Evolutionary conservation across 2,888 invertebrate genomes (phyloP).

Genomic region (Apotomis turbidana): DNA sequence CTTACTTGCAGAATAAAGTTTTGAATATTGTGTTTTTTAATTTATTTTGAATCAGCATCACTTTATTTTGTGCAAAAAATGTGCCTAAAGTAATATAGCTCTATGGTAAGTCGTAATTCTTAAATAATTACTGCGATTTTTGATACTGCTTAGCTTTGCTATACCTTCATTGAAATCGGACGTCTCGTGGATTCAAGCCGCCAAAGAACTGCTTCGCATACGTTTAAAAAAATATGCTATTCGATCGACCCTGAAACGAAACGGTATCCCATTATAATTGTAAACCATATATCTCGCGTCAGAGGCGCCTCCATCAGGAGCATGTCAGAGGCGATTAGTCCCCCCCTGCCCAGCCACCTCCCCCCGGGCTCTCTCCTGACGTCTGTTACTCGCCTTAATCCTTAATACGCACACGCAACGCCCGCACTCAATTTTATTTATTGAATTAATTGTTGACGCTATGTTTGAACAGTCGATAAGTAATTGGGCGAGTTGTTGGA

Average conservation of each 20-base stretch:
- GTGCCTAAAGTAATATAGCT: too few species aligned
- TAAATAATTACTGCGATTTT: too few species aligned
- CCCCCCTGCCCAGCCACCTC: conserved; percentile 47
- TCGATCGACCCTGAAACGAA: background rate
- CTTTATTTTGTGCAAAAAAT: too few species aligned
- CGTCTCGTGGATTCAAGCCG: background rate
- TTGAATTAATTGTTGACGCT: conserved; percentile 58
- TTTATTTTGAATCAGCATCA: too few species aligned
- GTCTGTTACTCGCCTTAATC: conserved; percentile 64
- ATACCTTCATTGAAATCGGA: too few species aligned
- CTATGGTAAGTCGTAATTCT: too few species aligned
- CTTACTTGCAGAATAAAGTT: too few species aligned
- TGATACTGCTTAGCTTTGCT: too few species aligned
- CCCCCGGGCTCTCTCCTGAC: conserved; percentile 25
- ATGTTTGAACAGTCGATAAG: background rate
- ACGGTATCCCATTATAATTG: conserved; percentile 22
- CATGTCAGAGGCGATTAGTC: conserved; percentile 72
- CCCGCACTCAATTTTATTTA: conserved; percentile 71
- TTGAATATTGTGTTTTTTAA: too few species aligned
- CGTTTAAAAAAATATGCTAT: conserved; percentile 8
- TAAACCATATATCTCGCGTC: conserved; percentile 30
- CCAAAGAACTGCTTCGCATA: background rate
- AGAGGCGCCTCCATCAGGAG: conserved; percentile 59
- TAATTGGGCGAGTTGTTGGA: background rate
- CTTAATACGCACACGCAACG: conserved; percentile 62